phyloP scores from a whole-genome alignment of 2,888 invertebrate species.

The Drosophila nr. perissopoda region DNA sequence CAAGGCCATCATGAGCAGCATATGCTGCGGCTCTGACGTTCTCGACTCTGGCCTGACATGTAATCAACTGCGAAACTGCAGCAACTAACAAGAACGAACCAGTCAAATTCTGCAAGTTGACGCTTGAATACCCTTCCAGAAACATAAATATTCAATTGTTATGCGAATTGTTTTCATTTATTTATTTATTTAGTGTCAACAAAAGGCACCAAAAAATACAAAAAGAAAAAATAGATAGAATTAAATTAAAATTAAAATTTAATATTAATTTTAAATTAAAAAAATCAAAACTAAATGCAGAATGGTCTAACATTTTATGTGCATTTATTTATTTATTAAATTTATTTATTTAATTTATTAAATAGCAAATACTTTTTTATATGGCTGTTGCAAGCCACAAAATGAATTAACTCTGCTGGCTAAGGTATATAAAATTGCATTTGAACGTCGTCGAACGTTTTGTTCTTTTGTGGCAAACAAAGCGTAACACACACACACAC shows the following conservation, averaged over 20 bases:
- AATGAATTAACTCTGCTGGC: not conserved
- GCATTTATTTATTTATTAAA: not conserved
- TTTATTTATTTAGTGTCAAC: not conserved
- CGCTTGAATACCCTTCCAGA: slow-evolving; percentile 1
- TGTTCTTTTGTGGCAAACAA: slow-evolving; percentile 76
- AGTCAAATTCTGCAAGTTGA: not conserved
- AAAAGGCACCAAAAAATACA: not conserved
- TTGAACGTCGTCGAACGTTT: slow-evolving; percentile 46
- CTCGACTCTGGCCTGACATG: slow-evolving; percentile 53
- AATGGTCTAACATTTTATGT: not conserved
- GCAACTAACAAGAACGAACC: slow-evolving; percentile 26
- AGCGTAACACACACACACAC: slow-evolving; percentile 56
- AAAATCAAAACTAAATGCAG: too few relatives aligned
- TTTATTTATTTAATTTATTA: not conserved
- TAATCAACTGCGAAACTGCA: slow-evolving; percentile 69
- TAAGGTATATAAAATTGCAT: slow-evolving; percentile 22
- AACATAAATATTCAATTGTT: not conserved
- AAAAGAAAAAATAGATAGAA: not conserved
- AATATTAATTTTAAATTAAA: too few relatives aligned
- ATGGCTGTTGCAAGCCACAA: not conserved
- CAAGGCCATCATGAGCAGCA: slow-evolving; percentile 77
- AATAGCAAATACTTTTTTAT: not conserved
- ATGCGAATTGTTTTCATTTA: not conserved
- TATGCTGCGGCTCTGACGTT: slow-evolving; percentile 67
- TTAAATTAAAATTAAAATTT: not conserved